phyloP scores from a whole-genome alignment of 92 coral and sea anemone species.

The Epizoanthus ramosus region DNA sequence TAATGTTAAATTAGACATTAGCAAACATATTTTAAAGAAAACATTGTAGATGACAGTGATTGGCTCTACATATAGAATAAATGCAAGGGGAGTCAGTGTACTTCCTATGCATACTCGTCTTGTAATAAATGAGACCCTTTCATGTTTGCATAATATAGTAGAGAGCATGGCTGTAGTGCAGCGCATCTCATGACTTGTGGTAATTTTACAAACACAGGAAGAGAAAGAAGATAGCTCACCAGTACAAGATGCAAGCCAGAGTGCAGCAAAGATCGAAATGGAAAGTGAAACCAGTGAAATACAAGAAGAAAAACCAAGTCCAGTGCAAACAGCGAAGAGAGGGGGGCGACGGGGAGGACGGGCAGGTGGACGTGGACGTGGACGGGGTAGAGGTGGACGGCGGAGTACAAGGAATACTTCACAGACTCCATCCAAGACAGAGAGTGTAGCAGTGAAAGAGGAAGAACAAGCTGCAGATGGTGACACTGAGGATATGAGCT shows the following conservation, averaged over 20 bases:
- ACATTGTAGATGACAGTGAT: no score
- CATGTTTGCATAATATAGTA: not conserved
- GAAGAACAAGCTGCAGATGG: slow-evolving; percentile 42
- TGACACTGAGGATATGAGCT: slow-evolving; percentile 57
- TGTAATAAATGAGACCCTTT: not conserved
- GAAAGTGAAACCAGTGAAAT: slow-evolving; percentile 41
- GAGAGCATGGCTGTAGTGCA: no score
- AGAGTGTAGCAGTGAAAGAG: slow-evolving; percentile 43
- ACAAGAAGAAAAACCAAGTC: slow-evolving; percentile 45
- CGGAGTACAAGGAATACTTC: slow-evolving; percentile 49
- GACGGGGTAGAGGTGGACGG: slow-evolving; percentile 78
- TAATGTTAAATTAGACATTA: no score
- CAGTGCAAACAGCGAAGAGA: slow-evolving; percentile 59
- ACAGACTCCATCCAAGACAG: slow-evolving; percentile 42
- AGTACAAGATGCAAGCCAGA: not conserved
- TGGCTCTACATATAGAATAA: no score
- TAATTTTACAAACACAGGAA: not conserved
- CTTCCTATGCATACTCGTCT: no score
- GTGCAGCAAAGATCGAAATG: not conserved
- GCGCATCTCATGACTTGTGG: not conserved
- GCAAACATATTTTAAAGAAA: no score
- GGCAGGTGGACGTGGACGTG: slow-evolving; percentile 72
- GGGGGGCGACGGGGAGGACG: slow-evolving; percentile 49
- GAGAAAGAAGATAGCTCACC: not conserved
- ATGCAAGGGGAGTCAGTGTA: no score